Evolutionary conservation across 2,797 vertebrate genomes (phyloP), one percentile per base, ranked within the genome.

Genomic region (Bradypodion ventrale): DNA sequence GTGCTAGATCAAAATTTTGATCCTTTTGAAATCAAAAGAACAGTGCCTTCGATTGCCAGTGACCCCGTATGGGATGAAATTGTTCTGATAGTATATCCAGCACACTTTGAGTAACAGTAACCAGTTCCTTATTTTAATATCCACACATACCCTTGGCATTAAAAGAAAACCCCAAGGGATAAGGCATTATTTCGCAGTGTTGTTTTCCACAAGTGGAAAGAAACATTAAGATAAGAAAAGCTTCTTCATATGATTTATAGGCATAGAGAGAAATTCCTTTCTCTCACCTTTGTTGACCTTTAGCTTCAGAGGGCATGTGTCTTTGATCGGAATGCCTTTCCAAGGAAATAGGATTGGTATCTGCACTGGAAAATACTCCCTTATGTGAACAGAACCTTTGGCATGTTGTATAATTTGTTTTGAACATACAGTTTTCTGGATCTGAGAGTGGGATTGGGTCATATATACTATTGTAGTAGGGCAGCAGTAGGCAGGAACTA

Each of bases 231-330:
- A 59, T 69, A 7, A 75, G 66, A 75, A 59, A 69, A 42, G 40
- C 65, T 80, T 49, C n/a, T 66, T 75, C 23, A 46, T 13, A 44
- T 75, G 46, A 56, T 81, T 49, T 62, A 29, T 66, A 49, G 29
- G 63, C 15, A 75, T 32, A 37, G 49, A 29, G n/a, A 32, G 40
- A 85, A 66, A 80, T 75, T 85, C 37, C 49, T 75, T 80, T 84
- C 35, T 16, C 68, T 79, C 27, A 66, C 40, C 42, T 84, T 63
- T 65, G 44, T 19, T 85, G 69, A 66, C 70, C 60, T 80, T 66
- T 80, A 77, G 32, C 60, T 75, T 44, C 29, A 44, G 46, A 66
- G 46, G 37, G 5, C 46, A 68, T 44, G 25, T 4, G 32, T 75
- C 13, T 59, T 66, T 79, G 42, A 62, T 59, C 62, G 49, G n/a